Evolutionary conservation across 2,888 invertebrate species (phyloP), one percentile per base, ranked within the genome.

Genomic region (Leucophenga maculata): DNA sequence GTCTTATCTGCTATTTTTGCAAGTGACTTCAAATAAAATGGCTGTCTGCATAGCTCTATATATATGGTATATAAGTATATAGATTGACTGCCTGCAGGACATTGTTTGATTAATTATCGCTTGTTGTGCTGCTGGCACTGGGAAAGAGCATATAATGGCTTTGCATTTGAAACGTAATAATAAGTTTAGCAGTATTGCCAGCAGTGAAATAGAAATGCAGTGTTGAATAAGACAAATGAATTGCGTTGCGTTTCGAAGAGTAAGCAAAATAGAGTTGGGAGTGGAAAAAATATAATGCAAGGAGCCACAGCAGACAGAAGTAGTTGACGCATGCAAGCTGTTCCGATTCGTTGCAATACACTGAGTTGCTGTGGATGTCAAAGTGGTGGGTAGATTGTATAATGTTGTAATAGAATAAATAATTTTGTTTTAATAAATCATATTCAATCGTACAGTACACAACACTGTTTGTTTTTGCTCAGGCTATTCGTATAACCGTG

Each of bases 181-280:
- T 39, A 39, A 39, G 8, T 9, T 39, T 39, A 39, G 8, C 39
- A 39, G 39, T 39, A 9, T 39, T 39, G 54, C 18, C 54, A 54
- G 18, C 54, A 54, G 22, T 13, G 54, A 54, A 54, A 54, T 54
- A 54, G 54, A 22, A 22, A 20, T 54, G n/a, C 22, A 20, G 54
- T 22, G 22, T 20, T 57, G 57, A 57, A 57, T 18, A 57, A 57
- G 57, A 57, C 57, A 57, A 57, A 57, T 57, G 57, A 57, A 57
- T 39, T 39, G 3, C 11, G 1, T 9, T 26, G 26, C 26, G 26
- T n/a, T n/a, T n/a, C 3, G 8, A 32, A 32, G 8, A 39, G 39
- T 39, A 39, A 39, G 39, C 8, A 8, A 39, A 39, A 3, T 39
- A 39, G 39, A 26, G n/a, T 14, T 57, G 26, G 13, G 9, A 57